Evolutionary conservation across 2,113 vertebrate species (phyloP), one percentile per base, ranked within the genome.

Genomic region (Chaenogobius annularis): DNA sequence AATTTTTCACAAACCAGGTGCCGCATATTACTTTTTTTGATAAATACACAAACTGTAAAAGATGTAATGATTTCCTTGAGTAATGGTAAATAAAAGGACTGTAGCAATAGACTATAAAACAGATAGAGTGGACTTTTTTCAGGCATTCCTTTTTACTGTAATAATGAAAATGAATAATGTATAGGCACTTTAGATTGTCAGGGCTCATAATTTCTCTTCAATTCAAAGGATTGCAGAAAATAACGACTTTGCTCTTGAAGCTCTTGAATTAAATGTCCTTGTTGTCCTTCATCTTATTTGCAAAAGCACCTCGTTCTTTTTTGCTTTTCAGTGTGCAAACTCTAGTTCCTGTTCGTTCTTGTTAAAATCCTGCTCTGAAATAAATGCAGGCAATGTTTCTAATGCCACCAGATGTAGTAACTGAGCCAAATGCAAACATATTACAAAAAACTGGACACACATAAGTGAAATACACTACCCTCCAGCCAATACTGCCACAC

Each of bases 91-190:
- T 54, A 35, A 66, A 20, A 78, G 14, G 10, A 37, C 35, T 23
- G 54, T 14, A 73, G 6, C 22, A 69, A 67, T 0, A 6, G 20
- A 31, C 47, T 44, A 61, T 46, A 20, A 46, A 66, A 10, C 35
- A 63, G 19, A 26, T 14, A 40, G 31, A n/a, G 61, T 43, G 61
- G 35, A 63, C 26, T 59, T 31, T 35, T 48, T 55, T 11, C 56
- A 70, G 26, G 58, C 26, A 23, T 17, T 54, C 12, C 66, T 54
- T 65, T 61, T 22, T 46, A n/a, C 19, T 44, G 22, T 2, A 68
- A 46, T 10, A 64, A 47, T 72, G 20, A 68, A 75, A 14, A 61
- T 35, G 26, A 61, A 61, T 35, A 63, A 63, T 63, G 61, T 20
- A 63, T 40, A 40, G 61, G 61, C 61, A 43, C 35, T 63, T 63